phyloP scores from a whole-genome alignment of 2,113 vertebrate species.

The Micromys minutus region DNA sequence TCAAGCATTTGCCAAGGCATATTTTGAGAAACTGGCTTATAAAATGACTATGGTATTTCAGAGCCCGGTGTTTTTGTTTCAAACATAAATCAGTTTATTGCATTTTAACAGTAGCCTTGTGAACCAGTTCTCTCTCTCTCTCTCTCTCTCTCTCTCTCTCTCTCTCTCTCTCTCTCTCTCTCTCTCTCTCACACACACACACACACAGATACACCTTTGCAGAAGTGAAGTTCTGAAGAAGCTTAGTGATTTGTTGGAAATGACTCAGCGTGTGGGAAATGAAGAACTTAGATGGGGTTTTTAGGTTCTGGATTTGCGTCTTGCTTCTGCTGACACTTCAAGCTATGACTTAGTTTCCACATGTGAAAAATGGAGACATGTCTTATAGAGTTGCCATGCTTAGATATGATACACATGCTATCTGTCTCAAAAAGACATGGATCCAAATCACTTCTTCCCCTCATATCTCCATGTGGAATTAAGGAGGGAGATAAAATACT shows the following conservation, averaged over 20 bases:
- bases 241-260: not conserved
- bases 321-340: not conserved
- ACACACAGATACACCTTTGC: not conserved
- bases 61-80: not conserved
- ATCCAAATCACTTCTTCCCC: not conserved
- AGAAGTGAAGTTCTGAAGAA: not conserved
- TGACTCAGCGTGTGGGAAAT: not conserved
- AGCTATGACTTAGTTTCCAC: not conserved
- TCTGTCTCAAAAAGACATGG: not conserved
- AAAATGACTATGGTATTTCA: not conserved
- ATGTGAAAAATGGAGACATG: not conserved
- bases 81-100: not conserved
- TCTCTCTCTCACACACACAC: no score
- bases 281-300: not conserved
- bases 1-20: not conserved
- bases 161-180: no score
- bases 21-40: not conserved
- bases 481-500: not conserved
- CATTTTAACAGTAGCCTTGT: not conserved
- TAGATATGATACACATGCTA: not conserved
- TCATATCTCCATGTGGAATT: not conserved
- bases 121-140: no score
- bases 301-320: not conserved
- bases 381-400: not conserved
- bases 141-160: no score